These are phyloP conservation scores for Cygnus buccinator DNA, from an alignment of 2,113 vertebrate genomes.

Conservation along the genomic window DNA sequence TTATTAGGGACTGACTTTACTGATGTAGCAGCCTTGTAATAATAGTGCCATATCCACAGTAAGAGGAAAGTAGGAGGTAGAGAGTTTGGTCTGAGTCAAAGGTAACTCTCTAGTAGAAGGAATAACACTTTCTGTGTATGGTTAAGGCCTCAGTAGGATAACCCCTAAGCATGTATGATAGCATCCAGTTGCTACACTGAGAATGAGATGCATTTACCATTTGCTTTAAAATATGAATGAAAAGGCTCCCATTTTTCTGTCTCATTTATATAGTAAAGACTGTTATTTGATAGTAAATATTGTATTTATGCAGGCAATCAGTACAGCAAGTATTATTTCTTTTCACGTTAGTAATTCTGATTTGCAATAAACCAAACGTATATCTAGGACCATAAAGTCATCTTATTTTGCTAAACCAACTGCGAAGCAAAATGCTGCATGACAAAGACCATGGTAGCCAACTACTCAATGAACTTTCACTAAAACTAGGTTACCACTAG, in stretches of 20 bases:
- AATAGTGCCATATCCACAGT: neutral
- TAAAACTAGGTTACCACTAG: neutral
- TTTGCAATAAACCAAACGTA: rapidly evolving
- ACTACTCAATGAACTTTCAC: neutral
- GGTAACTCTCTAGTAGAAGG: neutral
- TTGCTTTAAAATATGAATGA: neutral
- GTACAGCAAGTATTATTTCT: neutral
- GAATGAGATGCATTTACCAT: neutral
- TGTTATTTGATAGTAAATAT: neutral
- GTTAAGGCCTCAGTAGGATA: neutral
- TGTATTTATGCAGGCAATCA: neutral
- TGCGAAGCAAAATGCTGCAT: neutral
- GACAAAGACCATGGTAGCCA: neutral
- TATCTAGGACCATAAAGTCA: neutral
- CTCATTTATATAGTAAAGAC: neutral
- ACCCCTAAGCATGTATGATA: neutral
- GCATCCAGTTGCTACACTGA: neutral
- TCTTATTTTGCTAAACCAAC: neutral
- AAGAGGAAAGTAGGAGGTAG: neutral
- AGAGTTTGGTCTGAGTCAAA: neutral
- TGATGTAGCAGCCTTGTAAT: neutral
- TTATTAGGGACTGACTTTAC: neutral
- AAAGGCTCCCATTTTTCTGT: rapidly evolving
- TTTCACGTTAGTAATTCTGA: neutral
- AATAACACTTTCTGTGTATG: neutral